phyloP scores from a whole-genome alignment of 2,113 vertebrate species.

The Motacilla tschutschensis region DNA sequence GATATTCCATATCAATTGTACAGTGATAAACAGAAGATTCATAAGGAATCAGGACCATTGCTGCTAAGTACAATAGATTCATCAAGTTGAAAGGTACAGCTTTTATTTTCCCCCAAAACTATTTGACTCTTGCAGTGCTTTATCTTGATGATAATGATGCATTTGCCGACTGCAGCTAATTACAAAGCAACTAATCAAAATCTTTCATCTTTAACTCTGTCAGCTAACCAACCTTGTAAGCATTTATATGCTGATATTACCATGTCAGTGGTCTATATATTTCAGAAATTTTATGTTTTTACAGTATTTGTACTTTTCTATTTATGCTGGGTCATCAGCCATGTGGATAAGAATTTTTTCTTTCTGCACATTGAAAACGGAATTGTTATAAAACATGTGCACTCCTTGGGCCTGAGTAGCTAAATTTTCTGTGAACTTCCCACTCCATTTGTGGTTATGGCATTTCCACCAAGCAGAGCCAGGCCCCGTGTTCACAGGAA shows the following conservation, averaged over 20 bases:
- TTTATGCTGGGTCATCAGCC: background rate
- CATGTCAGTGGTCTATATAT: background rate
- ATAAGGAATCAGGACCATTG: background rate
- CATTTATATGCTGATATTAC: background rate
- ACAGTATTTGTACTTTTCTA: background rate
- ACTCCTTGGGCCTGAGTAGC: background rate
- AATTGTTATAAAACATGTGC: background rate
- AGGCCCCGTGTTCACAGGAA: background rate
- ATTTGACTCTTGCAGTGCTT: background rate
- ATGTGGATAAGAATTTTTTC: background rate
- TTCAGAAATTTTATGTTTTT: background rate
- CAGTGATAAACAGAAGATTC: background rate
- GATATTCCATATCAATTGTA: background rate
- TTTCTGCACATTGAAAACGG: background rate
- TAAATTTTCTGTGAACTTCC: background rate
- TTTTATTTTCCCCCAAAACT: background rate
- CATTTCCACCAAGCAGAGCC: background rate
- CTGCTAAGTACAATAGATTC: background rate
- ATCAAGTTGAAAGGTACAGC: background rate
- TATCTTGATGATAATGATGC: background rate
- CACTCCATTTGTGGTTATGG: background rate
- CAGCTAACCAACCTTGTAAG: background rate
- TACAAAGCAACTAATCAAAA: background rate
- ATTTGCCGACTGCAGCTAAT: background rate
- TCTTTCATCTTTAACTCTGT: background rate